Evolutionary conservation across 1,140 invertebrate species (phyloP), one percentile per base, ranked within the genome.

Genomic region (Pogonomyrmex californicus): DNA sequence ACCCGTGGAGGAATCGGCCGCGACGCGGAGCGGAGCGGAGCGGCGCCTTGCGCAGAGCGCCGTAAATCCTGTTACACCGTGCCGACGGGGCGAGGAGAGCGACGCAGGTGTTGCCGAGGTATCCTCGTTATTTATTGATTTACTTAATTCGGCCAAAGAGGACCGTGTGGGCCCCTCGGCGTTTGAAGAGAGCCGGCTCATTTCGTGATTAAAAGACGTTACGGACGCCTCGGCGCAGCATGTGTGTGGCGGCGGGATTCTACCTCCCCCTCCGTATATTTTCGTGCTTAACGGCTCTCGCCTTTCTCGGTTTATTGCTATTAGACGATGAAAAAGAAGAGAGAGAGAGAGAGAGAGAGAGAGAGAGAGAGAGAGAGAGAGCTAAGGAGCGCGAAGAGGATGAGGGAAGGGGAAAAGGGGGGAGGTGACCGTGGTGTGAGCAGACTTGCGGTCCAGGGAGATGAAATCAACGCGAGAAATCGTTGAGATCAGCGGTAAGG

Each of bases 131-230:
- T 95, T 95, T 95, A 95, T 95, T 94, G 94, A 95, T 95, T 95
- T 94, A 95, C 94, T 94, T 95, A 95, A 95, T 95, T 95, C 92
- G 92, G 92, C 93, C 92, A 94, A 94, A 93, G 93, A 91, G 91
- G 91, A 93, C 92, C 91, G n/a, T n/a, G 87, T 65, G 89, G 89
- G 91, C 89, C 90, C 92, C 89, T 87, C 89, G 87, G 86, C 93
- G 90, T 93, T 94, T 94, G 93, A 94, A 93, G 91, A 91, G 92
- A 92, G 93, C 92, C 91, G 92, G 93, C 93, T 93, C 91, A 92
- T 94, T 93, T 94, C 95, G 94, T 95, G 95, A 95, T 95, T 95
- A 95, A 95, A 94, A 94, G 93, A 94, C 94, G 93, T 95, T 95
- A 95, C 92, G 91, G 91, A 94, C 93, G 93, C 93, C 93, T 94